A percentile compares a stretch with the other conserved stretches of the same genome.
Evolutionary conservation across 2,797 vertebrate genomes (phyloP).

Genomic region (Sitta carolinensis): DNA sequence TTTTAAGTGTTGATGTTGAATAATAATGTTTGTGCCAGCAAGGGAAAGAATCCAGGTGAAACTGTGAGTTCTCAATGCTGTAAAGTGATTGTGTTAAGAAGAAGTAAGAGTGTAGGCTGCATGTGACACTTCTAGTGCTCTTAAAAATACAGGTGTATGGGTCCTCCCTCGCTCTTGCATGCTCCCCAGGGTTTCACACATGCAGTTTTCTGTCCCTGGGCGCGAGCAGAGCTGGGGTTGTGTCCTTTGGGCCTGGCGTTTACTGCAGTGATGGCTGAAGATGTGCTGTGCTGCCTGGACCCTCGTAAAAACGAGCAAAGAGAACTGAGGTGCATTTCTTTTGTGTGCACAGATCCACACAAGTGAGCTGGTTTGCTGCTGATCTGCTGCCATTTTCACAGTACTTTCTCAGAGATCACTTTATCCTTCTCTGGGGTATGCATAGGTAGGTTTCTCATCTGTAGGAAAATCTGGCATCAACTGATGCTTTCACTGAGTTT

Average conservation of each 20-base stretch:
- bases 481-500: not conserved
- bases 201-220: not conserved
- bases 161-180: not conserved
- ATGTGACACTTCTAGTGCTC: not conserved
- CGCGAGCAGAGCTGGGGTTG: not conserved
- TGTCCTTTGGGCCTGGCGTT: not conserved
- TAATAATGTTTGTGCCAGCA: not conserved
- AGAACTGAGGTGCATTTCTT: not conserved
- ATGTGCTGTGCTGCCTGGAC: not conserved
- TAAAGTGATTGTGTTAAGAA: not conserved
- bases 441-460: not conserved
- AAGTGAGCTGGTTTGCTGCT: not conserved
- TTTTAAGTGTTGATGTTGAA: not conserved
- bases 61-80: not conserved
- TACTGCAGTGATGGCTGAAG: not conserved
- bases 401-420: not conserved
- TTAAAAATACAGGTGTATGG: not conserved
- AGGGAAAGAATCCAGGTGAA: not conserved
- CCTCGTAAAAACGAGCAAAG: accelerated
- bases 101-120: not conserved
- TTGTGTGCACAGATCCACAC: not conserved
- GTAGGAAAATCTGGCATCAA: not conserved
- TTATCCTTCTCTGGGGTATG: not conserved
- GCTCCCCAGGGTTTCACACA: not conserved
- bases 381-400: not conserved